A percentile compares a stretch with the other conserved stretches of the same genome.
Conservation (phyloP, 2,888 invertebrate genomes). For the Sphaerophoria taeniata region DNA sequence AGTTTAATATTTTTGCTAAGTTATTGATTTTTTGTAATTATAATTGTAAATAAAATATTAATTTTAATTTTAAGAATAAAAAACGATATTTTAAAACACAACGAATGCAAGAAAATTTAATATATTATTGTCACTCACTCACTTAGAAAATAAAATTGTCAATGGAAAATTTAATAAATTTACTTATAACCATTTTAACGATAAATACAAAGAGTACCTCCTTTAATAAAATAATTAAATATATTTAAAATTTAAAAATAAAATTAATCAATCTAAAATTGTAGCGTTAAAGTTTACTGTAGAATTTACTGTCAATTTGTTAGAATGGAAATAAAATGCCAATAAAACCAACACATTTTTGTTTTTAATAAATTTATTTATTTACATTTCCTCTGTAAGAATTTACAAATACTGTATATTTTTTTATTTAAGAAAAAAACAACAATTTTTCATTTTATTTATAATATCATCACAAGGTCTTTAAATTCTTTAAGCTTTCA, state of each 20-base stretch:
- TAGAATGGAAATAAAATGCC: conserved; percentile 49
- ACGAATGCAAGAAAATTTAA: conserved; percentile 73
- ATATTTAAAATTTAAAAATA: not conserved
- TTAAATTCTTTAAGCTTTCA: conserved; percentile 12
- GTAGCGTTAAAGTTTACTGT: conserved; percentile 16
- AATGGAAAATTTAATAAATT: conserved; percentile 37
- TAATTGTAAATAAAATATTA: not conserved
- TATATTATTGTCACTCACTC: conserved; percentile 70
- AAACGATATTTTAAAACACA: conserved; percentile 63
- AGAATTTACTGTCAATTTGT: conserved; percentile 45
- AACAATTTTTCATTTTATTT: not conserved
- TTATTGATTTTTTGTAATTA: not conserved
- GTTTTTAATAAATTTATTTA: conserved; percentile 29
- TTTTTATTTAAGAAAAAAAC: not conserved
- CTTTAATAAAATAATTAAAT: conserved; percentile 8
- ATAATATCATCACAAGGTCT: conserved; percentile 35
- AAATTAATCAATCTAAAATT: not conserved
- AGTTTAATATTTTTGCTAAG: not conserved
- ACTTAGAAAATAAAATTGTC: conserved; percentile 49
- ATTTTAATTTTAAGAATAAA: conserved; percentile 6
- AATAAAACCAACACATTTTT: conserved; percentile 30
- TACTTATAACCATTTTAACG: not conserved
- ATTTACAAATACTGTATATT: not conserved
- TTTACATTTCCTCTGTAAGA: conserved; percentile 2
- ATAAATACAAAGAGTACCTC: conserved; percentile 33